Evolutionary conservation across 2,797 vertebrate species (phyloP).

Genomic region (Acestrorhynchus altus): DNA sequence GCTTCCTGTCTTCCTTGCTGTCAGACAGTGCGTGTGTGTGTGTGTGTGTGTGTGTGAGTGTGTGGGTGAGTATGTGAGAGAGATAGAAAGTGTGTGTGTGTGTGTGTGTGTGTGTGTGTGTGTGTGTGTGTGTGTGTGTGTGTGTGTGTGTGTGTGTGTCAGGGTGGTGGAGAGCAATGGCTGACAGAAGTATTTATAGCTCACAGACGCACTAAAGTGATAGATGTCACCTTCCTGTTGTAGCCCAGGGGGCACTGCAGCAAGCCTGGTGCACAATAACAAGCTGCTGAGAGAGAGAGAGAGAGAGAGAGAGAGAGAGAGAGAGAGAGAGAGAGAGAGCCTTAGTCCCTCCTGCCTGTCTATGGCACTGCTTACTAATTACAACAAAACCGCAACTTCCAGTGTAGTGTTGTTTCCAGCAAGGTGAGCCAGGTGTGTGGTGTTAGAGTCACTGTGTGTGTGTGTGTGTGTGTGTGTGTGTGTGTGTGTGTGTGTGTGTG

Average conservation of each 20-base stretch:
- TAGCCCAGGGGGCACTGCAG: constrained; percentile 69
- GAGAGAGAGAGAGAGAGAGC: constrained; percentile 31
- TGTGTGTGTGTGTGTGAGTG: constrained; percentile 43
- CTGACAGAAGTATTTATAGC: constrained; percentile 79
- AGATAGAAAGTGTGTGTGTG: no score
- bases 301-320: constrained; percentile 24
- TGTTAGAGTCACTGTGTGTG: background rate
- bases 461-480: background rate
- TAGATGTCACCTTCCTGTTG: constrained; percentile 81
- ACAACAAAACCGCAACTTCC: constrained; percentile 54
- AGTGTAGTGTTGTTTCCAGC: constrained; percentile 43
- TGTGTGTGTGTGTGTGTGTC: constrained; percentile 42
- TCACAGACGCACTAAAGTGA: constrained; percentile 74
- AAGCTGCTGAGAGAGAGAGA: constrained; percentile 74
- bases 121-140: constrained; percentile 37
- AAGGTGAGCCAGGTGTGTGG: constrained; percentile 9
- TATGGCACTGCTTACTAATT: constrained; percentile 61
- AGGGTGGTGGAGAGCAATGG: constrained; percentile 65
- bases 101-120: constrained; percentile 57
- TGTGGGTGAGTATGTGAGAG: no score
- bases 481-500: background rate
- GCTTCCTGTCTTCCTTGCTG: constrained; percentile 74
- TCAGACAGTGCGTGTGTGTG: constrained; percentile 64
- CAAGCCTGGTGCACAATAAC: constrained; percentile 74
- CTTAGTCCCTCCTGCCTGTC: constrained; percentile 51